phyloP scores from a whole-genome alignment of 2,888 invertebrate species.

The Chalcosyrphus nemorum region DNA sequence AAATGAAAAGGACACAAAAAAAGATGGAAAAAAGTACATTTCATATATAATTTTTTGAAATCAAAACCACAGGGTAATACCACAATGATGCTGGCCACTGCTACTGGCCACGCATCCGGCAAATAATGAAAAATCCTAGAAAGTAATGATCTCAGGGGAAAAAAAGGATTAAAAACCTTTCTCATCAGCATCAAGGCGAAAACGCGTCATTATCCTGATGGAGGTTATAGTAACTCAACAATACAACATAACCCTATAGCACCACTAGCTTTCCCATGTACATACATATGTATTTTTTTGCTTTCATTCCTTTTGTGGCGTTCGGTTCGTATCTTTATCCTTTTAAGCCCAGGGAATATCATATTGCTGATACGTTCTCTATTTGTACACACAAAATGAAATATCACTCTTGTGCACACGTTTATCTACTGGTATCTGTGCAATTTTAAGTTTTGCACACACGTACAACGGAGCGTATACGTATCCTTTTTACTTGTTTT shows the following conservation, averaged over 20 bases:
- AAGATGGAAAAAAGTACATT: background rate
- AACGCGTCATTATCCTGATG: conserved; percentile 53
- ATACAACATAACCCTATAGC: background rate
- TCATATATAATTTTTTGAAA: conserved; percentile 19
- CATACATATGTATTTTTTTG: background rate
- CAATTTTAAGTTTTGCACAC: conserved; percentile 40
- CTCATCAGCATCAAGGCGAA: conserved; percentile 47
- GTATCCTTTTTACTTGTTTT: conserved; percentile 6
- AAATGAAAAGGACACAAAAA: conserved; percentile 5
- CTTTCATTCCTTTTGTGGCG: background rate
- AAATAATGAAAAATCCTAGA: conserved; percentile 34
- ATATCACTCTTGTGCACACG: conserved; percentile 50
- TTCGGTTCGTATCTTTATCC: conserved; percentile 35
- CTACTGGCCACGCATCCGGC: no score
- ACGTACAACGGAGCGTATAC: conserved; percentile 38
- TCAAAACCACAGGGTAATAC: conserved; percentile 17
- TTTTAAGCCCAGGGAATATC: conserved; percentile 38
- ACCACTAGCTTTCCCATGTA: no score
- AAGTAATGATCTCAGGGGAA: conserved; percentile 12
- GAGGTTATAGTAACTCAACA: conserved; percentile 18
- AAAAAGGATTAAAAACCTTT: conserved; percentile 26
- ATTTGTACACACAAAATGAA: conserved; percentile 43
- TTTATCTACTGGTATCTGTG: conserved; percentile 10
- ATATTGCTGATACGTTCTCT: conserved; percentile 46
- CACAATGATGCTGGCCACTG: background rate